Base-by-base conservation (phyloP, 2,888 invertebrate genomes). In the Andrena dorsata region DNA sequence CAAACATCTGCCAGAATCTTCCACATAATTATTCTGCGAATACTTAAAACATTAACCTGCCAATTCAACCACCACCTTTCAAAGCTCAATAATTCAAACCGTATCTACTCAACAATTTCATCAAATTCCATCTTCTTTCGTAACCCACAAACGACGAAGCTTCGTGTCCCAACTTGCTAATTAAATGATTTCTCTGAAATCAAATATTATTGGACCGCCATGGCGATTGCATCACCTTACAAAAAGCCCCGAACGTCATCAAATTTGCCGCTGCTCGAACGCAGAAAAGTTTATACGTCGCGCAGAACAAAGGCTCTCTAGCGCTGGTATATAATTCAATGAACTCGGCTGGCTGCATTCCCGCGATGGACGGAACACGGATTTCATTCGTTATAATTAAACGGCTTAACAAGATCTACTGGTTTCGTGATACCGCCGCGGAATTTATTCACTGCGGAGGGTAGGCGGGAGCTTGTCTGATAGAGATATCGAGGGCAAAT, bases 401-500 rank as follows among this genome's bases (percentile, higher is more conserved):
- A 78, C 53, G 28, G 47, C 49, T 72, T 35, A 72, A 76, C 64
- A 32, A 65, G 77, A 61, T 78, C 32, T 51, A n/a, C 60, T 51
- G 51, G 51, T 53, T 60, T 74, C 75, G 66, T 23, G 75, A 68
- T 66, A 61, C 30, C 51, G 49, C 49, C 61, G 51, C 28, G 74
- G 41, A 74, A 78, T 78, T 74, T 74, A 69, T 74, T 78, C 75
- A 53, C 30, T 68, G 61, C 51, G 41, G 56, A 51, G 47, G 16
- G 66, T 26, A 26, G 60, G 75, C 51, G 35, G 76, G 47, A 49
- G 30, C 61, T 68, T 16, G 69, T 16, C 41, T 16, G 58, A 78
- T 78, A 66, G 66, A 74, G 75, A 78, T 74, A 78, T 78, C 77
- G 61, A 13, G 66, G 75, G 66, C 75, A 74, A 79, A 76, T 75